Evolutionary conservation across 2,888 invertebrate genomes (phyloP).

Genomic region (Sphaerophoria taeniata): DNA sequence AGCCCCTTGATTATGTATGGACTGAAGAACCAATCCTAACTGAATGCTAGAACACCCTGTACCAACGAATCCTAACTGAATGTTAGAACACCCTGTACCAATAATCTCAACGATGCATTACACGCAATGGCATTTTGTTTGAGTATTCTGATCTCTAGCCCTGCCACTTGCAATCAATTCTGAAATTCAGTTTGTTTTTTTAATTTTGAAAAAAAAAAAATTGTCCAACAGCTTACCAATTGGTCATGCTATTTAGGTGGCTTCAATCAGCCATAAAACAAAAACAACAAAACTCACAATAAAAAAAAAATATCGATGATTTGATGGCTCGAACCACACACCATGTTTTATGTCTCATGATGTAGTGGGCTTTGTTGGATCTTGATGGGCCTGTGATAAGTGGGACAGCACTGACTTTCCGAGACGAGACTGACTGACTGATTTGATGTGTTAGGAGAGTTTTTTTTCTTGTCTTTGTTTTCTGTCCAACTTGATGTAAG

Average conservation of each 20-base stretch:
- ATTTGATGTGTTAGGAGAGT: neutral
- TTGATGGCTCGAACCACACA: constrained; percentile 64
- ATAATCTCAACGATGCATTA: constrained; percentile 6
- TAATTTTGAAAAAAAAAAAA: constrained; percentile 19
- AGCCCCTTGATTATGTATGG: too few species aligned
- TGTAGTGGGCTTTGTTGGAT: constrained; percentile 22
- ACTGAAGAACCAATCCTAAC: neutral
- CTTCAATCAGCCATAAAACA: neutral
- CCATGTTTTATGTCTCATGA: neutral
- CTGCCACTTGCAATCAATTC: constrained; percentile 63
- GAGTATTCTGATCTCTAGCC: constrained; percentile 26
- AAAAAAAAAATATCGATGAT: constrained; percentile 62
- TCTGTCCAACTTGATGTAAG: neutral
- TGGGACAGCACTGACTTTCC: constrained; percentile 45
- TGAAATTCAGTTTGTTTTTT: constrained; percentile 35
- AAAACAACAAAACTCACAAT: neutral
- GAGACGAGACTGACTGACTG: neutral
- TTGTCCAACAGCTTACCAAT: constrained; percentile 70
- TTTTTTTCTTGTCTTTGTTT: neutral
- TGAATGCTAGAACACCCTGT: constrained; percentile 20
- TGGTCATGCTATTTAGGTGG: constrained; percentile 66
- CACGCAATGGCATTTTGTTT: constrained; percentile 49
- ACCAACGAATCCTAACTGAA: neutral
- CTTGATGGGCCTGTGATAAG: constrained; percentile 55
- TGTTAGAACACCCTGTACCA: constrained; percentile 16